phyloP scores from a whole-genome alignment of 2,113 vertebrate species.

The Rhabdomys dilectus region DNA sequence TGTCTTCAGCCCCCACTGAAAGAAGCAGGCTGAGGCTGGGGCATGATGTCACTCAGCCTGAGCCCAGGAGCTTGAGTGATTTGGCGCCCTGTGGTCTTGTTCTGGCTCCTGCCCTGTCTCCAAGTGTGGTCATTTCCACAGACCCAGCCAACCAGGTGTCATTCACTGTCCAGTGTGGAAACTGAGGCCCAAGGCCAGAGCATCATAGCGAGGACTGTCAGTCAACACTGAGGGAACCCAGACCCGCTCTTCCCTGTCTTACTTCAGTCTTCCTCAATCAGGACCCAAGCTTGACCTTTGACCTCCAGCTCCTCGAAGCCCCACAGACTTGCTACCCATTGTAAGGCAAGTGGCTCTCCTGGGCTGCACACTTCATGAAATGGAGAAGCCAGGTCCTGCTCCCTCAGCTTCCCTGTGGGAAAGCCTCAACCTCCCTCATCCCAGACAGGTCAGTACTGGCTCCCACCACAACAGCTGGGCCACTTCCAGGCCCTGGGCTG shows the following conservation, averaged over 20 bases:
- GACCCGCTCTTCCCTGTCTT: not conserved
- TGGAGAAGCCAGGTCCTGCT: not conserved
- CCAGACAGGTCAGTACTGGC: not conserved
- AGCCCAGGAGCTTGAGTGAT: not conserved
- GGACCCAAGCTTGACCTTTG: not conserved
- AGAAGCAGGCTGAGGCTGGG: not conserved
- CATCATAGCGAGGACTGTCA: not conserved
- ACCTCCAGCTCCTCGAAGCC: not conserved
- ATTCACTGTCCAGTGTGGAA: not conserved
- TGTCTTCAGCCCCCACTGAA: not conserved
- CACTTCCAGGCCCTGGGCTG: not conserved
- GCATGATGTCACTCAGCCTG: not conserved
- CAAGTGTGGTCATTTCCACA: not conserved
- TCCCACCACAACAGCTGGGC: not conserved
- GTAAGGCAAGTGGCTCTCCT: not conserved
- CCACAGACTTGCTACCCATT: too few species aligned
- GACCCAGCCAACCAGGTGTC: not conserved
- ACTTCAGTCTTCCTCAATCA: not conserved
- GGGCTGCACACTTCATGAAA: not conserved
- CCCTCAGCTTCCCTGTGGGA: not conserved
- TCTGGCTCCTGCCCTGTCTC: not conserved
- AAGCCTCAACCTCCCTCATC: not conserved
- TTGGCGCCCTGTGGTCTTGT: not conserved
- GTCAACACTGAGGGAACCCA: not conserved
- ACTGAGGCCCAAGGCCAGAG: not conserved